Evolutionary conservation across 2,113 vertebrate genomes (phyloP).

Genomic region (Budorcas taxicolor): DNA sequence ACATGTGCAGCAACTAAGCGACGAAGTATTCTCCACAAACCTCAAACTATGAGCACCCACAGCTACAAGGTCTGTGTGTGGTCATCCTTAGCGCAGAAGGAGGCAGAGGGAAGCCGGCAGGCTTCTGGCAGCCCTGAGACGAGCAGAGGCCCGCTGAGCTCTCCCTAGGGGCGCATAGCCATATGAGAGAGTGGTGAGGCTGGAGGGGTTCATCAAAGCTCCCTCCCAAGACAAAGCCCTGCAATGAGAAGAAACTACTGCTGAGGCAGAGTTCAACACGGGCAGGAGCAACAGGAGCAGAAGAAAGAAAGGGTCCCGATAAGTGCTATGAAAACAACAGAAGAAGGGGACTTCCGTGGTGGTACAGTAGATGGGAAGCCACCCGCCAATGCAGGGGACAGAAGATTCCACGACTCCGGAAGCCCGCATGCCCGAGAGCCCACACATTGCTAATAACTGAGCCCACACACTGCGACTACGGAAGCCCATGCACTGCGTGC

Average conservation of each 20-base stretch:
- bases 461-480: too few relatives aligned
- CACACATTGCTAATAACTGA: not conserved
- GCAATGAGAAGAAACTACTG: not conserved
- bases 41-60: not conserved
- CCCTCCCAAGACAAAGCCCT: not conserved
- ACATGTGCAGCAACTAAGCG: not conserved
- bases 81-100: too few relatives aligned
- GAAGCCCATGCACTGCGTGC: too few relatives aligned
- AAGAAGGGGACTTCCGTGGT: not conserved
- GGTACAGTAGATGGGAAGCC: not conserved
- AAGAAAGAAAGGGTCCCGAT: not conserved
- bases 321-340: not conserved
- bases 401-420: not conserved
- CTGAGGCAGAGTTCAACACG: not conserved
- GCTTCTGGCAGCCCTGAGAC: not conserved
- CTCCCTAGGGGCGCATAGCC: not conserved
- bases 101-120: not conserved
- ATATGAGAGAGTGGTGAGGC: not conserved
- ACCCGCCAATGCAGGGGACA: not conserved
- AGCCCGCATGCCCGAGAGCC: not conserved
- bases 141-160: not conserved
- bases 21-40: not conserved
- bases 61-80: not conserved
- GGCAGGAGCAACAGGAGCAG: not conserved
- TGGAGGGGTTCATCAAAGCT: not conserved